Evolutionary conservation across 2,797 vertebrate species (phyloP).

Genomic region (Fundulus diaphanus): DNA sequence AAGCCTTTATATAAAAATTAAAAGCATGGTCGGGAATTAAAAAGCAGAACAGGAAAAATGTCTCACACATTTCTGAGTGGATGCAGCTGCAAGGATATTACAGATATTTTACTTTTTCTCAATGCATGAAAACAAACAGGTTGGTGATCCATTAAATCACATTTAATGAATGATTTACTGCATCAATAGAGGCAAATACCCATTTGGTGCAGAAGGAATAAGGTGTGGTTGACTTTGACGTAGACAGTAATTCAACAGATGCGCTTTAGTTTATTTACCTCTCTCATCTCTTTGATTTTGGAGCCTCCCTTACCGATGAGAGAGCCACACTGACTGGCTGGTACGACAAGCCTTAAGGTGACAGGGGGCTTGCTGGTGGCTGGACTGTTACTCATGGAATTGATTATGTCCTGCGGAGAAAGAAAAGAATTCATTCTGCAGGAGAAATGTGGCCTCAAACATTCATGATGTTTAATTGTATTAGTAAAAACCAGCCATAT

Average conservation of each 20-base stretch:
- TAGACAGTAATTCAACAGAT: neutral
- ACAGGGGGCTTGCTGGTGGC: slow-evolving; percentile 95
- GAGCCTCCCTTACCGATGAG: slow-evolving; percentile 95
- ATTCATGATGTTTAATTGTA: neutral
- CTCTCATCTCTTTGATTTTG: slow-evolving; percentile 97
- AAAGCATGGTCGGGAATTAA: too few relatives aligned
- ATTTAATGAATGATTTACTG: too few relatives aligned
- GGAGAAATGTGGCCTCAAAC: slow-evolving; percentile 1
- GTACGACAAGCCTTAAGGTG: slow-evolving; percentile 91
- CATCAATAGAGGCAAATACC: too few relatives aligned
- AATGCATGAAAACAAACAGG: too few relatives aligned
- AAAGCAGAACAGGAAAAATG: too few relatives aligned
- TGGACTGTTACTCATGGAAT: slow-evolving; percentile 98
- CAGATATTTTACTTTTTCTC: too few relatives aligned
- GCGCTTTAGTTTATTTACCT: slow-evolving; percentile 75
- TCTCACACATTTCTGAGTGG: too few relatives aligned
- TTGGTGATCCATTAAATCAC: too few relatives aligned
- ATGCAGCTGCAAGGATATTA: too few relatives aligned
- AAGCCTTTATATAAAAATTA: too few relatives aligned
- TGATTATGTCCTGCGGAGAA: slow-evolving; percentile 93
- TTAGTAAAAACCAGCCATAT: neutral
- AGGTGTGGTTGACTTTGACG: neutral
- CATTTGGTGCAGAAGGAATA: neutral
- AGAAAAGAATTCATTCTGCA: slow-evolving; percentile 27
- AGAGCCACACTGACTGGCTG: slow-evolving; percentile 93